Base-by-base conservation (phyloP, 2,888 invertebrate genomes). In the Odontocolon sp. region DNA sequence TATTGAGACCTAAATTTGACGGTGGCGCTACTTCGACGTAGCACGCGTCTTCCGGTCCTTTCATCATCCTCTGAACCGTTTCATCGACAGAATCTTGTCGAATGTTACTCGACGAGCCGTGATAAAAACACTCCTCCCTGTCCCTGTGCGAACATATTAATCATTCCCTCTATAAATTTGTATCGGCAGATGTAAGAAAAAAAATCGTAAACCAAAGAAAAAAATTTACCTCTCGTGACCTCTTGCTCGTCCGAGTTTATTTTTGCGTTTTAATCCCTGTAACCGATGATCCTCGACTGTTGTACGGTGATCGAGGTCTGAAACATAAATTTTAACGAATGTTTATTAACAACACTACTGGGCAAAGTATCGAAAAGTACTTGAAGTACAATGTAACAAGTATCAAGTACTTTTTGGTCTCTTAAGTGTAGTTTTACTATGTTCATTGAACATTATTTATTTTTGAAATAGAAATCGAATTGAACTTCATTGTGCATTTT, bases 1-100 rank as follows among this genome's bases (percentile, higher is more conserved):
- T 94, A 85, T 95, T 96, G 75, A 96, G 91, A 80, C 95, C 95
- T 90, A 95, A 93, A 88, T 93, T 94, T 54, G 93, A 92, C 2
- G 94, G 93, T 64, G 93, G 90, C 36, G 82, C 69, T 59, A 85
- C 81, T 57, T 85, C 84, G 31, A 82, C 72, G 69, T 84, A 83
- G 52, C 83, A 82, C 3, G 79, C 69, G 61, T 75, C 72, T 26
- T 80, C 80, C 8, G 76, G 71, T 21, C 52, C 68, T 56, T 63
- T 78, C 1, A 68, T 73, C 36, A 61, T 45, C 42, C 61, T 67
- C 2, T 59, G 61, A 23, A 54, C 69, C n/a, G 56, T 21, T 67
- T 79, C 69, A 77, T 81, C 81, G 71, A 81, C 77, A 80, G 81
- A 75, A 77, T 75, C 80, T 67, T 78, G 80, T 81, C 81, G 82